Percentiles rank a stretch among this genome's conserved stretches.
phyloP scores from a whole-genome alignment of 2,888 invertebrate species.

The Ryuthela nishihirai region DNA sequence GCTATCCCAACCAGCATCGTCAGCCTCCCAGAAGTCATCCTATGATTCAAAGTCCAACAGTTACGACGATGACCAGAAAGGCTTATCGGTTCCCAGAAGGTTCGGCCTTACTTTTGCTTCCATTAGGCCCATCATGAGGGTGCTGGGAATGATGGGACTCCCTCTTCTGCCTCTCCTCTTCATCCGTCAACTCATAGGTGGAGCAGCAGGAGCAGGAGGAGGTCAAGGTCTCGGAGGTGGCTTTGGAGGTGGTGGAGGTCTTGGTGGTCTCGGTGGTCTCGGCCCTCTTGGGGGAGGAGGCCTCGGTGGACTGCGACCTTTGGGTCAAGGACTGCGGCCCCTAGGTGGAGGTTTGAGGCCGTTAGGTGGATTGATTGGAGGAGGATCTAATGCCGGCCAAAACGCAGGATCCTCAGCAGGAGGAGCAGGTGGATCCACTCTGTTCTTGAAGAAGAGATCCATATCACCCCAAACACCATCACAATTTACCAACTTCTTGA shows the following conservation, averaged over 20 bases:
- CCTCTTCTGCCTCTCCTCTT: conserved; percentile 22
- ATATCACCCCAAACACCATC: conserved; percentile 6
- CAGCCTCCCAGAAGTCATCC: neutral
- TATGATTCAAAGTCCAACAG: neutral
- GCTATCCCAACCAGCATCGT: conserved; percentile 7
- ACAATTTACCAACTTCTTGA: conserved; percentile 16
- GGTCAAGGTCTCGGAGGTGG: neutral
- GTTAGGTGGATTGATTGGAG: conserved; percentile 13
- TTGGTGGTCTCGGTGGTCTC: conserved; percentile 21
- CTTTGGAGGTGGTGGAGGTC: conserved; percentile 19
- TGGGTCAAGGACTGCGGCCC: conserved; percentile 8
- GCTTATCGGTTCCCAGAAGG: neutral
- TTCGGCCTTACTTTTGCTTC: conserved; percentile 14
- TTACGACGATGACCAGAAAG: neutral
- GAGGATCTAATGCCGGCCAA: conserved; percentile 1
- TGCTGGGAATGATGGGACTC: conserved; percentile 32
- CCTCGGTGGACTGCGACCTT: conserved; percentile 18
- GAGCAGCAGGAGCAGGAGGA: conserved; percentile 3
- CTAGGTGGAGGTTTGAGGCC: conserved; percentile 14
- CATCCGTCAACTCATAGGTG: conserved; percentile 8
- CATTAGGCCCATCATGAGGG: conserved; percentile 28
- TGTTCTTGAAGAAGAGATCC: conserved; percentile 23
- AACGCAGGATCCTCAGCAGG: neutral
- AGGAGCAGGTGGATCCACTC: conserved; percentile 3
- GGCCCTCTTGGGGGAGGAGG: conserved; percentile 21